Evolutionary conservation across 2,797 vertebrate genomes (phyloP), one percentile per base, ranked within the genome.

Genomic region (Apogon talboti): DNA sequence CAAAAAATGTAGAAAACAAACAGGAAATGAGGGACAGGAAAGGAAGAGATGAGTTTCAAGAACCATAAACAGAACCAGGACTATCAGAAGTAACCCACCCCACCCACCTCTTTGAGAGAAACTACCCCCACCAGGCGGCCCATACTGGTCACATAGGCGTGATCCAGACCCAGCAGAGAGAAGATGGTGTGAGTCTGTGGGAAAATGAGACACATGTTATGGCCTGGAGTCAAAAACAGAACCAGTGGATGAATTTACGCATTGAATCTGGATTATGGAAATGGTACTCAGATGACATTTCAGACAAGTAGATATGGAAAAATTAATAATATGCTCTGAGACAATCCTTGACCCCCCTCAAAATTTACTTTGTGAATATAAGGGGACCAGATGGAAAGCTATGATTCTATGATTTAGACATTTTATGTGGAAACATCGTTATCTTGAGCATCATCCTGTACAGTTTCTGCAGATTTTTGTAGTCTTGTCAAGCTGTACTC

Each of bases 91-190:
- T 2, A n/a, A 28, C 47, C 1, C 53, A 44, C 11, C 35, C 19
- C 3, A 1, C 91, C 85, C 77, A 98, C 98, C 96, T 99, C 98
- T 89, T 96, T 98, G 54, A 99, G 93, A 21, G 98, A 96, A 46
- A 99, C 97, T 21, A 98, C 96, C 78, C 98, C 98, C 15, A 99
- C 96, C 51, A 99, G 93, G 41, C 96, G 94, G 52, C 98, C 98
- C 0, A 97, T 99, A 85, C 97, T 99, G 87, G 98, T 99, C 79
- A 99, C 97, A 0, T 98, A 99, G 0, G 97, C 96, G 0, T 99
- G 98, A 90, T 98, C 96, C 90, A 99, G 92, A 43, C 98, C 97
- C 91, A 99, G 92, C 58, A 99, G 92, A 0, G 98, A 99, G 92
- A 99, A 99, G 87, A 99, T 95, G 37, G 97, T 99, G 88, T 99